These are phyloP conservation scores for Tortrix viridana DNA, from an alignment of 2,888 invertebrate species.

Conservation along the genomic window DNA sequence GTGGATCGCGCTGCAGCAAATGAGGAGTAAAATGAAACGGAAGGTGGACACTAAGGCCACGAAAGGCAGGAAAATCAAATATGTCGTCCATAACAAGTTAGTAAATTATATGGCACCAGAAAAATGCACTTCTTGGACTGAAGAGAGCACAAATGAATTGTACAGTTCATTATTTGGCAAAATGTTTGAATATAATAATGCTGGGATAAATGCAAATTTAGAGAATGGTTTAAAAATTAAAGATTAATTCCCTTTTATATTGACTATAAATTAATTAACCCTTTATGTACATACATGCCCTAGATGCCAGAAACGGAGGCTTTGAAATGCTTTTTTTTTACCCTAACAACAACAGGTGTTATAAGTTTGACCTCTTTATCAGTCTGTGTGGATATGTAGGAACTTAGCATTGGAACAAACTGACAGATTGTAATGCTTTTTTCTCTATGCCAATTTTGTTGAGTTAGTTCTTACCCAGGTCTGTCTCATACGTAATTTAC, in stretches of 20 bases:
- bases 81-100: constrained; percentile 92
- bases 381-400: no score
- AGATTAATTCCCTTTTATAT: constrained; percentile 41
- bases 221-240: constrained; percentile 66
- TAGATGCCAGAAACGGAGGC: no score
- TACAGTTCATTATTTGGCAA: constrained; percentile 92
- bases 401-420: no score
- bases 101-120: constrained; percentile 96
- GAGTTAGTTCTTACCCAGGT: no score
- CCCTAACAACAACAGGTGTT: no score
- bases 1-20: constrained; percentile 95
- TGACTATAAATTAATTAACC: neutral
- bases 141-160: constrained; percentile 91
- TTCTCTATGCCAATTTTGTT: no score
- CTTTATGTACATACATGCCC: no score
- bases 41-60: constrained; percentile 97
- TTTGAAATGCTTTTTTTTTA: no score
- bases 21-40: constrained; percentile 95
- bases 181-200: constrained; percentile 76
- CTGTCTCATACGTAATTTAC: no score
- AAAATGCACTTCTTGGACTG: constrained; percentile 87
- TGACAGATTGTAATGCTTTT: no score
- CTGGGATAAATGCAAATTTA: constrained; percentile 65
- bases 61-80: constrained; percentile 96
- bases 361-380: no score